A percentile compares a stretch with the other conserved stretches of the same genome.
These are phyloP conservation scores for Hypomesus transpacificus DNA, from an alignment of 2,113 vertebrate species.

Conservation along the genomic window DNA sequence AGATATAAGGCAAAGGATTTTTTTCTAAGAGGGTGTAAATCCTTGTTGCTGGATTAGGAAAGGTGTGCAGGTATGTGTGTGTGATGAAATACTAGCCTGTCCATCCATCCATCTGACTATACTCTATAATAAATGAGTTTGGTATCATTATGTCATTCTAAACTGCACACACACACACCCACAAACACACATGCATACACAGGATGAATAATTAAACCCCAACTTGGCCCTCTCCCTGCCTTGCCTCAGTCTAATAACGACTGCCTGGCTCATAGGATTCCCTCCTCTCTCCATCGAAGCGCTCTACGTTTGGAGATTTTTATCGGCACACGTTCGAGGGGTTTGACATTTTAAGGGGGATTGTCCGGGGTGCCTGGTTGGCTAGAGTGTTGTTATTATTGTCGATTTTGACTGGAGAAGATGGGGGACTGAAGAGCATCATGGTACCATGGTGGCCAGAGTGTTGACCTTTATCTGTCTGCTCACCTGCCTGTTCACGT, in stretches of 20 bases:
- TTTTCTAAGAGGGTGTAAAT: not conserved
- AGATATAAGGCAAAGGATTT: not conserved
- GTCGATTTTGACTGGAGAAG: not conserved
- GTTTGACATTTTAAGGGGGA: not conserved
- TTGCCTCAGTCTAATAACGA: too few relatives aligned
- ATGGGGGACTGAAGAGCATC: not conserved
- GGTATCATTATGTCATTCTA: not conserved
- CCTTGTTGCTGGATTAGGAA: not conserved
- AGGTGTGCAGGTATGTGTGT: not conserved
- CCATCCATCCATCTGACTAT: not conserved
- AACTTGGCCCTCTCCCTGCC: not conserved
- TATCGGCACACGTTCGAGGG: not conserved
- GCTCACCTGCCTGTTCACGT: not conserved
- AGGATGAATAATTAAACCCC: not conserved
- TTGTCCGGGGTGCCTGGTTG: too few relatives aligned
- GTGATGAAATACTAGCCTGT: not conserved
- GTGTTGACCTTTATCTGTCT: not conserved
- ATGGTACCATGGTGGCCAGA: conserved; percentile 6
- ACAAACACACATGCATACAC: not conserved
- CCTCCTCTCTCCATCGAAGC: not conserved
- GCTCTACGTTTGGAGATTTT: not conserved
- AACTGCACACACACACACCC: not conserved
- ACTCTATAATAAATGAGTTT: not conserved
- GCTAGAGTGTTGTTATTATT: not conserved
- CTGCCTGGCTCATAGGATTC: not conserved